Evolutionary conservation across 1,140 invertebrate species (phyloP), one percentile per base, ranked within the genome.

Genomic region (Drosophila orosa): DNA sequence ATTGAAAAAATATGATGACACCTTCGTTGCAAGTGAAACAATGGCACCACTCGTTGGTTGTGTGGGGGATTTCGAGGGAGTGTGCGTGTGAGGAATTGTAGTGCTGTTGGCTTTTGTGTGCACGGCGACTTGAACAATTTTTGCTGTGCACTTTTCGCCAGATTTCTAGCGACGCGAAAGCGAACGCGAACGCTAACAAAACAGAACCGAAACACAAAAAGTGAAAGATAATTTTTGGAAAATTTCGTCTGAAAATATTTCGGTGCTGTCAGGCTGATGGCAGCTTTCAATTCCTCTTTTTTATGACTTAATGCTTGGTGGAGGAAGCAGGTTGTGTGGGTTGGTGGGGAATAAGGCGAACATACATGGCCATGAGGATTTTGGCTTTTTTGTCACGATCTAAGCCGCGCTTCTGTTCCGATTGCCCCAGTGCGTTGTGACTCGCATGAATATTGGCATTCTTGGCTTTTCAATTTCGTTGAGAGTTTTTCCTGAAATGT

Each of bases 1-100:
- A 82, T 87, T 87, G 79, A 76, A 87, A 86, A 87, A 86, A 82
- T 87, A 87, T 80, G 79, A 87, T 87, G 83, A 87, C 83, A 87
- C 83, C 83, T 87, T 87, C 65, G 82, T 80, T 80, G 83, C 83
- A 54, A 73, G 72, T 71, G 67, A 76, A 87, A 82, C 78, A 71
- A 71, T 58, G 55, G 59, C 66, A 17, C n/a, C 47, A 48, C 27
- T 29, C 47, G 25, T 29, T 45, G 24, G 13, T 7, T 31, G 19
- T 55, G 42, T 17, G 47, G 24, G 24, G 29, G 35, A 12, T 8
- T 55, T 8, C 17, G 12, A 35, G 55, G n/a, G 27, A 25, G 19
- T 13, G 33, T 22, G 24, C 29, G 19, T 15, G 27, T 25, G 40
- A 42, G 58, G 9, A 35, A 25, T 50, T 47, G 33, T 31, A 59